Evolutionary conservation across 2,888 invertebrate genomes (phyloP).

Genomic region (Phalera bucephala): DNA sequence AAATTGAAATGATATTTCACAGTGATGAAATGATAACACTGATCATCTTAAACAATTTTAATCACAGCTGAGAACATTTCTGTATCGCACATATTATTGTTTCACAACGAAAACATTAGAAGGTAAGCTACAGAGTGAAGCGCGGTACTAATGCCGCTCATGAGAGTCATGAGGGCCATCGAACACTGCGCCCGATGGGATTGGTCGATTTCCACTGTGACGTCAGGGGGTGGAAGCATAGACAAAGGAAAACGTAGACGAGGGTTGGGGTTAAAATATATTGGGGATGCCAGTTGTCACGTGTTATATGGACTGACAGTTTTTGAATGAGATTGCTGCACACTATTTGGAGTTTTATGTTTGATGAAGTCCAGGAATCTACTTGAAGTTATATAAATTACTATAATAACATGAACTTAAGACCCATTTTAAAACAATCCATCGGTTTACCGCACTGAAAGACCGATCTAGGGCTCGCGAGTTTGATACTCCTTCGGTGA

Average conservation of each 20-base stretch:
- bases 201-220: slow-evolving; percentile 85
- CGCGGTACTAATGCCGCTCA: slow-evolving; percentile 66
- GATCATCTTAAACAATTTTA: slow-evolving; percentile 69
- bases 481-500: too few relatives aligned
- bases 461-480: too few relatives aligned
- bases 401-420: too few relatives aligned
- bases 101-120: slow-evolving; percentile 75
- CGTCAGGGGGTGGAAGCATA: slow-evolving; percentile 83
- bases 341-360: too few relatives aligned
- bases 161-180: slow-evolving; percentile 68
- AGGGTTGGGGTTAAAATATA: slow-evolving; percentile 51
- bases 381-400: too few relatives aligned
- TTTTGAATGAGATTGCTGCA: too few relatives aligned
- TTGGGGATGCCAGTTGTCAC: slow-evolving; percentile 28
- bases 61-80: slow-evolving; percentile 62
- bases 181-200: slow-evolving; percentile 79
- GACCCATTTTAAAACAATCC: too few relatives aligned
- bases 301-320: too few relatives aligned
- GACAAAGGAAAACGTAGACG: slow-evolving; percentile 61
- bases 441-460: too few relatives aligned
- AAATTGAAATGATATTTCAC: slow-evolving; percentile 63
- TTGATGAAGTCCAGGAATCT: too few relatives aligned
- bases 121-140: slow-evolving; percentile 58
- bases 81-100: slow-evolving; percentile 55
- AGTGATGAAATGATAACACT: slow-evolving; percentile 40